A percentile compares a stretch with the other conserved stretches of the same genome.
phyloP scores from a whole-genome alignment of 2,888 invertebrate species.

The Arctia plantaginis region DNA sequence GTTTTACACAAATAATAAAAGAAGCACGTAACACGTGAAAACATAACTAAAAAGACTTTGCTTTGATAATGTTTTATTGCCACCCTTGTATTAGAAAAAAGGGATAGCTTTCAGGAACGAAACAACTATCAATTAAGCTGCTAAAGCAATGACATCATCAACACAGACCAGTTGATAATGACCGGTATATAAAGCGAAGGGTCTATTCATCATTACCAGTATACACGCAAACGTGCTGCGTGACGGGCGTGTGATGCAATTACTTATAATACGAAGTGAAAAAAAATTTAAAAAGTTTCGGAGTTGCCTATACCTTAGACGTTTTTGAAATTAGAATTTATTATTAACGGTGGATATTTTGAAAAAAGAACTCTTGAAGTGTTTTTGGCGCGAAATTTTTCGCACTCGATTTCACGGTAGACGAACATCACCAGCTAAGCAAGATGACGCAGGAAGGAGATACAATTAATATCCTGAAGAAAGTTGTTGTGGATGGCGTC shows the following conservation, averaged over 20 bases:
- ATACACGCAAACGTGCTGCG: slow-evolving; percentile 30
- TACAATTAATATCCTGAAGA: slow-evolving; percentile 65
- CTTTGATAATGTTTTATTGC: too few species aligned
- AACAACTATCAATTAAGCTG: slow-evolving; percentile 19
- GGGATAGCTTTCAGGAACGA: background rate
- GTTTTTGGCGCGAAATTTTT: background rate
- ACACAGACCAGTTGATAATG: slow-evolving; percentile 29
- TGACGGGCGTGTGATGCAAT: slow-evolving; percentile 18
- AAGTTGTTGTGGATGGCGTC: slow-evolving; percentile 71
- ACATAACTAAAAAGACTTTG: too few species aligned
- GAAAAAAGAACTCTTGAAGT: background rate
- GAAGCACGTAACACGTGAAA: too few species aligned
- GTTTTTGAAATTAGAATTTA: background rate
- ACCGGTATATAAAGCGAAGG: slow-evolving; percentile 37
- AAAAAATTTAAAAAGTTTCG: slow-evolving; percentile 41
- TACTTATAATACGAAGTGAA: slow-evolving; percentile 13
- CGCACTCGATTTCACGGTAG: background rate
- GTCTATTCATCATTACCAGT: slow-evolving; percentile 32
- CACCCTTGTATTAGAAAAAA: background rate
- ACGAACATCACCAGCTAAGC: slow-evolving; percentile 26
- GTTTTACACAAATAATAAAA: too few species aligned
- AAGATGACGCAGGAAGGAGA: slow-evolving; percentile 52
- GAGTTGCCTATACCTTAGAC: background rate
- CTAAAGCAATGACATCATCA: slow-evolving; percentile 35
- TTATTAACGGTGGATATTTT: background rate